Base-by-base conservation (phyloP, 2,113 vertebrate species). In the Mormyrus lacerda region DNA sequence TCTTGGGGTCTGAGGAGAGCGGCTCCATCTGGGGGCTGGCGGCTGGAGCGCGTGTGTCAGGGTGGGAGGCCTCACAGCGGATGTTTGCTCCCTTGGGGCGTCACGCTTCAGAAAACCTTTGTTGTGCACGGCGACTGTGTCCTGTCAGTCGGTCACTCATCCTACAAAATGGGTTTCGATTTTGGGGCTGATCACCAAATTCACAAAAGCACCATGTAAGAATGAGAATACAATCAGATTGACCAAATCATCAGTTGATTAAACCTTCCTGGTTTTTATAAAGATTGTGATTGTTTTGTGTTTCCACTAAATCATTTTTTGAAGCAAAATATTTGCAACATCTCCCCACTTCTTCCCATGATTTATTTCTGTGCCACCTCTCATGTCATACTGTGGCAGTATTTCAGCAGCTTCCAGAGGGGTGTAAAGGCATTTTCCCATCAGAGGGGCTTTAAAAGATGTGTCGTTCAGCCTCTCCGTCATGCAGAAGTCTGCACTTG, bases 401-500 rank as follows among this genome's bases (percentile, higher is more conserved):
- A 45, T 84, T 45, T 84, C 21, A n/a, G 9, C 82, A 84, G 44
- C 44, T 84, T 79, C 35, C 73, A 47, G 44, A 84, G 82, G 44
- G 42, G 21, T 45, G 21, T 39, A 19, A 19, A 42, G 44, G 82
- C 42, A 44, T 45, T 39, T 47, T 10, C 44, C 82, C 39, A n/a
- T 84, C 42, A 47, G 44, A 44, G 10, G 82, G 24, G 42, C 82
- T 21, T 42, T 47, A 11, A 10, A n/a, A 42, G 42, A 45, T 21
- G 19, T 83, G 42, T 47, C 19, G 0, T 17, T 84, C 24, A 47
- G 39, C 21, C 82, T n/a, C 88, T 44, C 42, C 51, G 61, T 31
- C 69, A 89, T 31, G 42, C 35, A 47, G 79, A 85, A 39, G 21
- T 21, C 79, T 85, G 48, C 88, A 84, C 44, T 89, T 82, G 50